Percentiles rank a stretch among this genome's conserved stretches.
Evolutionary conservation across 1,140 invertebrate genomes (phyloP).

Genomic region (Drosophila albomicans): DNA sequence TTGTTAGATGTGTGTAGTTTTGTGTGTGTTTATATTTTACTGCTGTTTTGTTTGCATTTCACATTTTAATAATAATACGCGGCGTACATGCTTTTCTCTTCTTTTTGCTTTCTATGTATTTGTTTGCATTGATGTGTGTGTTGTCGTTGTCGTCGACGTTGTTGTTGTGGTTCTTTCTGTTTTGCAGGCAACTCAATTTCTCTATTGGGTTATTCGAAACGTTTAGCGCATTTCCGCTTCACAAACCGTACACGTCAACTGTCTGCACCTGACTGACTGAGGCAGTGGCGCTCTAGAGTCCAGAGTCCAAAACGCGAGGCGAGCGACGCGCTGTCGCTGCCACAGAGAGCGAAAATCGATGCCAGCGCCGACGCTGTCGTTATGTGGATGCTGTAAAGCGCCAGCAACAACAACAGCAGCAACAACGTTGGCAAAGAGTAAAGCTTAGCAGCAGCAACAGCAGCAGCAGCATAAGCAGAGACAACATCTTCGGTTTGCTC

Average conservation of each 20-base stretch:
- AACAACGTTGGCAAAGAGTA: not conserved
- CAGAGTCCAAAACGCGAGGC: constrained; percentile 28
- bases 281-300: constrained; percentile 23
- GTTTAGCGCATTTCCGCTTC: constrained; percentile 65
- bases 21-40: constrained; percentile 7
- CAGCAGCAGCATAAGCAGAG: constrained; percentile 11
- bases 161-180: constrained; percentile 27
- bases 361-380: constrained; percentile 53
- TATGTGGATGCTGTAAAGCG: constrained; percentile 72
- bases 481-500: constrained; percentile 52
- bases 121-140: constrained; percentile 43
- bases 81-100: constrained; percentile 2
- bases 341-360: constrained; percentile 54
- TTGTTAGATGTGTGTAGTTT: constrained; percentile 5
- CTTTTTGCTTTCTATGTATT: not conserved
- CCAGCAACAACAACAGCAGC: constrained; percentile 19
- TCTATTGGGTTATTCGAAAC: constrained; percentile 33
- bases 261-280: constrained; percentile 83
- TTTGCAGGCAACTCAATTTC: constrained; percentile 48
- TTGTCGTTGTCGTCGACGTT: constrained; percentile 21
- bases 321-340: not conserved
- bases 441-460: not conserved
- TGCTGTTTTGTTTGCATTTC: constrained; percentile 32
- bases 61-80: constrained; percentile 34
- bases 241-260: constrained; percentile 84